These are phyloP conservation scores for Serilophus lunatus DNA, from an alignment of 2,113 vertebrate species.

Conservation along the genomic window DNA sequence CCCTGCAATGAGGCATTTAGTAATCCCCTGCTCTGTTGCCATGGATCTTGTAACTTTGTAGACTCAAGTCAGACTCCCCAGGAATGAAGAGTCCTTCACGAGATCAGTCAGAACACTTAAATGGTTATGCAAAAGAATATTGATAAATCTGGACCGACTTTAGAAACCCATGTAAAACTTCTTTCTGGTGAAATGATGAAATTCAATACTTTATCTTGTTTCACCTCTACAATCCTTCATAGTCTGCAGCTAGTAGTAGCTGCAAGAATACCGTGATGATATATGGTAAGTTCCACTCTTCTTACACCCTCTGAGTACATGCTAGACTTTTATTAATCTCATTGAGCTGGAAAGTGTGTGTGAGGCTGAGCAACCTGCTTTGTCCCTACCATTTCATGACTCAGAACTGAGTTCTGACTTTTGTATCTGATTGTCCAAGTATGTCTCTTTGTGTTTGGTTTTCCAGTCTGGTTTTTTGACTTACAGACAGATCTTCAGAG, in stretches of 20 bases:
- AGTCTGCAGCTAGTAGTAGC: not conserved
- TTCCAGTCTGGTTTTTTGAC: not conserved
- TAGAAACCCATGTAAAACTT: not conserved
- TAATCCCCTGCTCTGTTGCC: not conserved
- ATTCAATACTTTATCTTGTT: not conserved
- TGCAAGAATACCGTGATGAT: not conserved
- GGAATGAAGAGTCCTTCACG: not conserved
- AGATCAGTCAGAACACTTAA: not conserved
- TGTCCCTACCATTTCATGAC: not conserved
- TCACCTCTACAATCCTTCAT: not conserved
- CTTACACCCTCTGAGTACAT: not conserved
- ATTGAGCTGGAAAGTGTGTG: not conserved
- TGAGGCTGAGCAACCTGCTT: not conserved
- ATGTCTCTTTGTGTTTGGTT: not conserved
- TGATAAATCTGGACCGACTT: not conserved
- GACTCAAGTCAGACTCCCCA: not conserved
- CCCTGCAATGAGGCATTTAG: not conserved
- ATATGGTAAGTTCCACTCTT: not conserved
- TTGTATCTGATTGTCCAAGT: not conserved
- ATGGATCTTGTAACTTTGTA: not conserved
- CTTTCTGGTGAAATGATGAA: not conserved
- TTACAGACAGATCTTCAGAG: not conserved
- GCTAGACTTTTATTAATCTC: not conserved
- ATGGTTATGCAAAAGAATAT: not conserved
- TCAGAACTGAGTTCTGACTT: not conserved